These are phyloP conservation scores for Xanthia icteritia DNA, from an alignment of 2,888 invertebrate genomes.

Conservation along the genomic window DNA sequence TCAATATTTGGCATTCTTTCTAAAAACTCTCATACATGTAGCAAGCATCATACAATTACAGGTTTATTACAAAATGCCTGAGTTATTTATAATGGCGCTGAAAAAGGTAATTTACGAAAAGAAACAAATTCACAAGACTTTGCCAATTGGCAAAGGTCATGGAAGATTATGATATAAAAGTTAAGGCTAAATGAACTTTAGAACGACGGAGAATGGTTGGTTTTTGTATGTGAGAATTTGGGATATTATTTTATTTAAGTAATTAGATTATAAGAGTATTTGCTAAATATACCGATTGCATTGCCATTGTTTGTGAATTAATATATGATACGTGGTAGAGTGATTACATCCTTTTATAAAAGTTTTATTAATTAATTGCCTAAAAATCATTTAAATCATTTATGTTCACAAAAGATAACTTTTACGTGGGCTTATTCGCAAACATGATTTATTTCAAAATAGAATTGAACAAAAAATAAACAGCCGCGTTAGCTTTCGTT, in stretches of 20 bases:
- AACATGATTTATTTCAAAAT: not conserved
- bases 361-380: not conserved
- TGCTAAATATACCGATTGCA: constrained; percentile 20
- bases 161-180: constrained; percentile 5
- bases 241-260: constrained; percentile 16
- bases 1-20: constrained; percentile 38
- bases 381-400: too few relatives aligned
- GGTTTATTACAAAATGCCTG: constrained; percentile 46
- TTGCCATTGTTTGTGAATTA: not conserved
- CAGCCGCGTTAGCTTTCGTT: not conserved
- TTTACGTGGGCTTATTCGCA: not conserved
- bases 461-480: not conserved
- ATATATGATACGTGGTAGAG: not conserved
- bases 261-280: constrained; percentile 42
- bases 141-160: constrained; percentile 52
- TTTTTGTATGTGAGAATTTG: not conserved
- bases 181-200: constrained; percentile 27
- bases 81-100: constrained; percentile 57
- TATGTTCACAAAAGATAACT: not conserved
- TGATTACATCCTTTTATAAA: not conserved
- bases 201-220: not conserved
- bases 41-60: constrained; percentile 55
- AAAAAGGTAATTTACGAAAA: constrained; percentile 56
- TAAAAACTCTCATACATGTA: constrained; percentile 36
- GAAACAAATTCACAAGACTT: constrained; percentile 49